phyloP scores from a whole-genome alignment of 2,113 vertebrate species.

The Hemicordylus capensis region DNA sequence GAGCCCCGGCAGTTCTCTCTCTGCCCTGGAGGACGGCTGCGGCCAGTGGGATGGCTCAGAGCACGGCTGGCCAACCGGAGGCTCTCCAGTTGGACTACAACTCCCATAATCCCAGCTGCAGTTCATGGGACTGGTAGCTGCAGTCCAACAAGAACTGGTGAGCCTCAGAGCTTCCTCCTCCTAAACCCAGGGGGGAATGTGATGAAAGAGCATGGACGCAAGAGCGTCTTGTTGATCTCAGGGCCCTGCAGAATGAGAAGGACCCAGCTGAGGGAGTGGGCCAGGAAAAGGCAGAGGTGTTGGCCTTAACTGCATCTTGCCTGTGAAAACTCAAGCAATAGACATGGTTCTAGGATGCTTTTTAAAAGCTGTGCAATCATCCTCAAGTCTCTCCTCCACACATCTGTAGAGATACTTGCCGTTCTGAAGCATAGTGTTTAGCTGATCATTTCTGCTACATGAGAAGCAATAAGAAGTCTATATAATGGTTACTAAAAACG shows the following conservation, averaged over 20 bases:
- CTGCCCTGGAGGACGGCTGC: not conserved
- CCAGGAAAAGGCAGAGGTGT: not conserved
- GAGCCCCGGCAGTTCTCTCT: not conserved
- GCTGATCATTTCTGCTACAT: not conserved
- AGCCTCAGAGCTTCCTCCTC: no score
- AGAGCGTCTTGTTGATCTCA: no score
- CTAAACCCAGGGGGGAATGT: no score
- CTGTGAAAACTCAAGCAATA: not conserved
- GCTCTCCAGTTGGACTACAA: no score
- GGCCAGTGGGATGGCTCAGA: no score
- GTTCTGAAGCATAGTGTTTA: not conserved
- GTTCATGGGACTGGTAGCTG: no score
- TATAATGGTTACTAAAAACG: no score
- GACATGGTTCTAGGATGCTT: not conserved
- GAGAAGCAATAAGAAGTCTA: not conserved
- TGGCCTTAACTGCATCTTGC: not conserved
- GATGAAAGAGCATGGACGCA: fast-evolving
- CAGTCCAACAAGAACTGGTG: no score
- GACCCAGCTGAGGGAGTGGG: no score
- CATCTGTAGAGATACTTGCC: no score
- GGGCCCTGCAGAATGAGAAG: not conserved
- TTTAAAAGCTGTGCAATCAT: not conserved
- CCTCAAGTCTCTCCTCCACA: not conserved
- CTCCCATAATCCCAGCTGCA: no score
- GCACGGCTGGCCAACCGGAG: no score